Percentiles rank a stretch among this genome's conserved stretches.
Conservation (phyloP, 2,113 vertebrate species). For the Tympanuchus pallidicinctus region DNA sequence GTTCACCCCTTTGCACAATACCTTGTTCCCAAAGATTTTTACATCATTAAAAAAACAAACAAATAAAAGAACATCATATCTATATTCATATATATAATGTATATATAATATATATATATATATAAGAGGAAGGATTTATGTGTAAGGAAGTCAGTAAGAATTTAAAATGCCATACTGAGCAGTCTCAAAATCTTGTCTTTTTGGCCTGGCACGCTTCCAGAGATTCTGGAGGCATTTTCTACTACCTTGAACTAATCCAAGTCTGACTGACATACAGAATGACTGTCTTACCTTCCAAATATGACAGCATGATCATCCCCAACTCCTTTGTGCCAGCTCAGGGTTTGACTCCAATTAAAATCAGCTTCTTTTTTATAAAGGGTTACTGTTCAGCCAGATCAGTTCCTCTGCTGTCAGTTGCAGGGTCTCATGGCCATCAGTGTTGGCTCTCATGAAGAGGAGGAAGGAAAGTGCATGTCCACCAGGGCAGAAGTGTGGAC, state of each 20-base stretch:
- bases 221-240: not conserved
- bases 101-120: not conserved
- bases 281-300: not conserved
- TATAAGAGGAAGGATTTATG: not conserved
- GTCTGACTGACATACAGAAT: not conserved
- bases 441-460: not conserved
- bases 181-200: not conserved
- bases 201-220: not conserved
- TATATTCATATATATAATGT: not conserved
- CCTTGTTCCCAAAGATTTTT: not conserved
- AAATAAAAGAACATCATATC: too few relatives aligned
- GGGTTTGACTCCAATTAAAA: not conserved
- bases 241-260: not conserved
- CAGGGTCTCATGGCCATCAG: not conserved
- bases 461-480: not conserved
- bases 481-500: accelerated
- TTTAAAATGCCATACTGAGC: not conserved
- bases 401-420: not conserved
- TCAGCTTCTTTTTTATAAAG: too few relatives aligned
- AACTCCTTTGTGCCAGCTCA: not conserved
- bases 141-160: not conserved
- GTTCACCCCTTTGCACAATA: not conserved
- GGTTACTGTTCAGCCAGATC: not conserved
- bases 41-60: not conserved
- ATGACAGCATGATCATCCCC: not conserved